phyloP scores from a whole-genome alignment of 1,140 invertebrate genomes.

The Triops cancriformis region DNA sequence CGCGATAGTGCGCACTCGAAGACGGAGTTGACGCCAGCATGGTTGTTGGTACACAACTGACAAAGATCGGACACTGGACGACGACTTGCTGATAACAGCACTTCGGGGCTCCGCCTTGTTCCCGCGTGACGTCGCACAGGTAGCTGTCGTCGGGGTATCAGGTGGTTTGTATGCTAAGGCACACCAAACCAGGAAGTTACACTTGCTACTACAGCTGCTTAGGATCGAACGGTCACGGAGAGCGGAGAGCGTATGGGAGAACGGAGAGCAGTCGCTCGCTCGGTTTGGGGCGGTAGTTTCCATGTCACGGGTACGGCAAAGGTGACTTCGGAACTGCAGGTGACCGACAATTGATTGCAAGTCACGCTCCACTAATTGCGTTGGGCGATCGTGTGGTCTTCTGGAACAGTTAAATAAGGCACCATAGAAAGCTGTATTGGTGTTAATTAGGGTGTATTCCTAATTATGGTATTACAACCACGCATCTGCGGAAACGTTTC shows the following conservation, averaged over 20 bases:
- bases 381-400: not conserved
- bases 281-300: not conserved
- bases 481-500: not conserved
- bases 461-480: too few relatives aligned
- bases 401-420: too few relatives aligned
- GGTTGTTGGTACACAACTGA: not conserved
- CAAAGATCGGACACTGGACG: not conserved
- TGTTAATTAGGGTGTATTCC: too few relatives aligned
- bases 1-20: not conserved
- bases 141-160: conserved; percentile 8
- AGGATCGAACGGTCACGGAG: not conserved
- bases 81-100: not conserved
- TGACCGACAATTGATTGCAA: conserved; percentile 15
- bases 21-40: not conserved
- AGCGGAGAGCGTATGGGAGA: not conserved
- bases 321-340: not conserved
- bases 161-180: not conserved
- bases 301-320: conserved; percentile 3
- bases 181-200: conserved; percentile 7
- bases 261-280: not conserved
- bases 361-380: not conserved
- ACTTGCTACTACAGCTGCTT: not conserved
- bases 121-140: not conserved
- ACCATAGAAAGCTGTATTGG: too few relatives aligned
- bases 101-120: not conserved